A percentile compares a stretch with the other conserved stretches of the same genome.
Evolutionary conservation across 1,140 invertebrate genomes (phyloP).

Genomic region (Ylistrum balloti): DNA sequence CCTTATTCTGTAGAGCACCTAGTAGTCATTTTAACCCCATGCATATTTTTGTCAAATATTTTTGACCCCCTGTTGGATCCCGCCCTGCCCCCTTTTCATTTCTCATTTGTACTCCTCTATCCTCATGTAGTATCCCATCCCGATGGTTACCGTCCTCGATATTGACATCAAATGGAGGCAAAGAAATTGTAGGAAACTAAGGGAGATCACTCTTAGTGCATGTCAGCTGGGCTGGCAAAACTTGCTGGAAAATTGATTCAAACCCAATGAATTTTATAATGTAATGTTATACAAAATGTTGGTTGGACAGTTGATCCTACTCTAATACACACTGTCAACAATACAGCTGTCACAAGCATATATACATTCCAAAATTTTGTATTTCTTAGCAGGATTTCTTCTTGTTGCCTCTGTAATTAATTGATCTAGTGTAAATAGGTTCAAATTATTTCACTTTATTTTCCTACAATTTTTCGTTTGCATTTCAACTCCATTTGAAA

Average conservation of each 20-base stretch:
- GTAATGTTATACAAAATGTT: background rate
- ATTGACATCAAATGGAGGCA: constrained; percentile 29
- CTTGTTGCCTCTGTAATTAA: background rate
- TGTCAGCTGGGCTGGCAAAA: constrained; percentile 13
- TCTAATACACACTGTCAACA: background rate
- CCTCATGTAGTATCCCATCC: background rate
- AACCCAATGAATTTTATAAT: background rate
- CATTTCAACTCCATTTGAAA: constrained; percentile 27
- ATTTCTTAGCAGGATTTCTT: background rate
- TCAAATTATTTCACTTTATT: constrained; percentile 14
- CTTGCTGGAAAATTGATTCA: background rate
- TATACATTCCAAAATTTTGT: constrained; percentile 35
- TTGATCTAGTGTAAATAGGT: background rate
- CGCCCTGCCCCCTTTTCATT: background rate
- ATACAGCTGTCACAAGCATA: background rate
- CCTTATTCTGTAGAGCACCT: background rate
- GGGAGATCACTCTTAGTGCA: background rate
- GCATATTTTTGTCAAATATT: background rate
- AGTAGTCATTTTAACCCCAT: constrained; percentile 26
- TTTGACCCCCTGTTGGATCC: background rate
- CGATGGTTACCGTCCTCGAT: constrained; percentile 31
- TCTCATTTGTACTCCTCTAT: background rate
- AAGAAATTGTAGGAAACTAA: constrained; percentile 35
- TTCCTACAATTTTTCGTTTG: constrained; percentile 35
- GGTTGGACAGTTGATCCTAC: background rate